Base-by-base conservation (phyloP, 2,113 vertebrate species). In the Petroica traversi region DNA sequence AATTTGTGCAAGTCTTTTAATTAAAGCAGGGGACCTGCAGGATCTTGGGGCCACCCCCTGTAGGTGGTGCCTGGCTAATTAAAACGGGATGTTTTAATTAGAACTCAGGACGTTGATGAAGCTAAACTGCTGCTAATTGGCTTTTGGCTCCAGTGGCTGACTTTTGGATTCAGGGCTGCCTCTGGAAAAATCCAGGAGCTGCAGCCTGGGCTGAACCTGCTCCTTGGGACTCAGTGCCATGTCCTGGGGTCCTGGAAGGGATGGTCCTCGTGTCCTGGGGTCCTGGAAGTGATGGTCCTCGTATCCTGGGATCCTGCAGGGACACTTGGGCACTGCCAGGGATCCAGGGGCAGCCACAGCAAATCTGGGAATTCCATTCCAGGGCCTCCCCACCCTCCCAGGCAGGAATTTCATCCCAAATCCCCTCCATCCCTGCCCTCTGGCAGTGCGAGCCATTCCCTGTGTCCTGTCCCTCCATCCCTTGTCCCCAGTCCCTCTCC, bases 1-100 rank as follows among this genome's bases (percentile, higher is more conserved):
- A 81, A 82, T 62, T 38, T 84, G 40, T 15, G 57, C 3, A 7
- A 43, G 29, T 22, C 24, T 33, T 62, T 67, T 82, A 89, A 95
- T 75, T 87, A 92, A 91, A 57, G 76, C 72, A 59, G 5, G 43
- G 77, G 73, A 81, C 68, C 91, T 59, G 58, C 55, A 81, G 86
- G 10, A 63, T 84, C 88, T 38, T 15, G 48, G 69, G 72, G 85
- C 34, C 58, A 59, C 48, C 77, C 51, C 59, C 28, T 33, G 52
- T 2, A 59, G 1, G 31, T 15, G 73, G 45, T 20, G 72, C 76
- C 64, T 59, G 68, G 26, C 86, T 97, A 93, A 97, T 93, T 95
- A 95, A 74, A 93, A 85, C 1, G n/a, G 86, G 94, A 78, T 68
- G 77, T 92, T 95, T 95, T 91, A 95, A 96, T 96, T 95, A 96